A percentile compares a stretch with the other conserved stretches of the same genome.
These are phyloP conservation scores for Idaea dimidiata DNA, from an alignment of 2,888 invertebrate species.

Conservation along the genomic window DNA sequence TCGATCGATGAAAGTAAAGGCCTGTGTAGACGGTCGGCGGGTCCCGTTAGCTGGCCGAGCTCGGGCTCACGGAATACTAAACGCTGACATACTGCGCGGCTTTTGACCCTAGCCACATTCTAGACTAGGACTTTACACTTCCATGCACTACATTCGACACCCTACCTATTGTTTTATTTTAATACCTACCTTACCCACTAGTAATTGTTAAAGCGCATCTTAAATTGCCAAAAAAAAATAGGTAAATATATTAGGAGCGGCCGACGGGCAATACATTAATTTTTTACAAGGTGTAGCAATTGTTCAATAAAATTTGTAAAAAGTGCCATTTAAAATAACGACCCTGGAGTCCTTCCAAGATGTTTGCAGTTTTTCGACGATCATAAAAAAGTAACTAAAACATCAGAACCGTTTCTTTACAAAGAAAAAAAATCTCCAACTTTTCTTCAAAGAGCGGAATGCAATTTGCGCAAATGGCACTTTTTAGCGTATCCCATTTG, in stretches of 20 bases:
- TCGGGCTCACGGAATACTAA: conserved; percentile 77
- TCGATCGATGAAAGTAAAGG: conserved; percentile 80
- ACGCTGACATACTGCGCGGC: conserved; percentile 80
- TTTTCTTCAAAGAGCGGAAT: conserved; percentile 45
- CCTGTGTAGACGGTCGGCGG: conserved; percentile 65
- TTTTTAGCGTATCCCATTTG: conserved; percentile 54
- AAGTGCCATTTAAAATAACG: conserved; percentile 25
- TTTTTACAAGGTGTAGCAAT: conserved; percentile 20
- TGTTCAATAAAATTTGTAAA: conserved; percentile 16
- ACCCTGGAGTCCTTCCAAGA: conserved; percentile 39
- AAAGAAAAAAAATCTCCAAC: conserved; percentile 33
- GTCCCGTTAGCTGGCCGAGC: conserved; percentile 75
- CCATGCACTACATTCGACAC: conserved; percentile 50
- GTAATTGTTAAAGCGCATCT: not conserved
- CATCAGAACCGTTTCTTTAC: not conserved
- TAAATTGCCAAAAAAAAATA: conserved; percentile 5
- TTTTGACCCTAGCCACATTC: conserved; percentile 80
- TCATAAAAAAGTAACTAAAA: conserved; percentile 33
- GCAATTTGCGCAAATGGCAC: conserved; percentile 69
- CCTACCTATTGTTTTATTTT: not conserved
- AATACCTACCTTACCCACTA: conserved; percentile 22
- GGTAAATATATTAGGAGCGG: not conserved
- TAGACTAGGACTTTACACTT: conserved; percentile 74
- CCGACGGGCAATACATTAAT: conserved; percentile 3
- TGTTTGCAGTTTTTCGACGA: conserved; percentile 51